A percentile compares a stretch with the other conserved stretches of the same genome.
Evolutionary conservation across 1,140 invertebrate genomes (phyloP).

Genomic region (Procambarus clarkii): DNA sequence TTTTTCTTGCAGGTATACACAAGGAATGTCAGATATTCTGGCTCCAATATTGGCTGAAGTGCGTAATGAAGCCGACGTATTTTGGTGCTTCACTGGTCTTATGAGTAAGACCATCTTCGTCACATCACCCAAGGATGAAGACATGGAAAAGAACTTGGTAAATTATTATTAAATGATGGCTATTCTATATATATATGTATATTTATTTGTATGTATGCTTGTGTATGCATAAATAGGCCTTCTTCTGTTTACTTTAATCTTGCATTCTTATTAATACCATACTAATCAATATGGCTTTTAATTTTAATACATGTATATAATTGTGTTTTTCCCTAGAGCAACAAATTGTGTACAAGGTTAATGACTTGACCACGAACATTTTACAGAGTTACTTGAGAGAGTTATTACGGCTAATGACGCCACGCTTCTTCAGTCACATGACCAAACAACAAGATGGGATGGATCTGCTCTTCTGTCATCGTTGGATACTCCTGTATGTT

Average conservation of each 20-base stretch:
- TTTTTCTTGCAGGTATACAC: slow-evolving; percentile 63
- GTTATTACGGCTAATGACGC: slow-evolving; percentile 88
- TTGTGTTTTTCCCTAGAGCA: too few species aligned
- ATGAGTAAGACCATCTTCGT: slow-evolving; percentile 97
- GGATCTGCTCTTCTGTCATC: slow-evolving; percentile 99
- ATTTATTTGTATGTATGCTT: too few species aligned
- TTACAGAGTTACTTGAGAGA: slow-evolving; percentile 82
- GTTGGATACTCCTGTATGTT: slow-evolving; percentile 80
- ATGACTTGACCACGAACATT: not conserved
- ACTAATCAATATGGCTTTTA: too few species aligned
- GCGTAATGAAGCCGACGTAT: slow-evolving; percentile 95
- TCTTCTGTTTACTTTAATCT: too few species aligned
- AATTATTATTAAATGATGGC: slow-evolving; percentile 61
- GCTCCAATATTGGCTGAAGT: slow-evolving; percentile 95
- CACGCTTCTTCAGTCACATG: slow-evolving; percentile 89
- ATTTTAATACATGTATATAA: too few species aligned
- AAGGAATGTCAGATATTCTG: slow-evolving; percentile 97
- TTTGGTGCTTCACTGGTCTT: slow-evolving; percentile 99
- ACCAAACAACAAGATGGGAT: slow-evolving; percentile 90
- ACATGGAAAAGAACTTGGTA: slow-evolving; percentile 94
- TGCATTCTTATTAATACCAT: too few species aligned
- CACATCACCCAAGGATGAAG: slow-evolving; percentile 92
- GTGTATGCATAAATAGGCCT: too few species aligned
- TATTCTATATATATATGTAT: too few species aligned
- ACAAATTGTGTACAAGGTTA: too few species aligned